Evolutionary conservation across 1,140 invertebrate genomes (phyloP).

Genomic region (Achroia grisella): DNA sequence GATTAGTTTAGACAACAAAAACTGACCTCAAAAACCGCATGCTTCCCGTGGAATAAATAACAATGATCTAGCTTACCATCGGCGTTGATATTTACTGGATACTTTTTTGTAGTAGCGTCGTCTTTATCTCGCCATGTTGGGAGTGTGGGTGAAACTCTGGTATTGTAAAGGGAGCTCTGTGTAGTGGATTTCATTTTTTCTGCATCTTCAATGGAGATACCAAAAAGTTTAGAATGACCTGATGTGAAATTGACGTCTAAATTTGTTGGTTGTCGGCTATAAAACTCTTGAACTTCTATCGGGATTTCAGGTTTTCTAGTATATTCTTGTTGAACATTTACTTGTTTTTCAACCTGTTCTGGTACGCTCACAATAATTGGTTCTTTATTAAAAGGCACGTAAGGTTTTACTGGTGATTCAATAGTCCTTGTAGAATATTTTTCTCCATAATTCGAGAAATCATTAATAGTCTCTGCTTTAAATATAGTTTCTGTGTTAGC

Average conservation of each 20-base stretch:
- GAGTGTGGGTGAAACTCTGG: slow-evolving; percentile 75
- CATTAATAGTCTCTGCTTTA: slow-evolving; percentile 40
- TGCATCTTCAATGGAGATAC: slow-evolving; percentile 75
- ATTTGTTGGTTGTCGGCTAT: slow-evolving; percentile 18
- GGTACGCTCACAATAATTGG: slow-evolving; percentile 6
- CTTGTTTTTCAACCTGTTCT: slow-evolving; percentile 9
- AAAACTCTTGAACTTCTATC: slow-evolving; percentile 35
- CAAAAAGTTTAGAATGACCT: slow-evolving; percentile 76
- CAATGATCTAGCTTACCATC: slow-evolving; percentile 45
- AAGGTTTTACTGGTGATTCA: slow-evolving; percentile 18
- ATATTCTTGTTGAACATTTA: not conserved
- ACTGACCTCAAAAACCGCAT: slow-evolving; percentile 17
- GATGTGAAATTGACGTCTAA: slow-evolving; percentile 71
- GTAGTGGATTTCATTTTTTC: slow-evolving; percentile 69
- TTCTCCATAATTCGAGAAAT: slow-evolving; percentile 18
- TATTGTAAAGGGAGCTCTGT: slow-evolving; percentile 67
- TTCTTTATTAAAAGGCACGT: slow-evolving; percentile 17
- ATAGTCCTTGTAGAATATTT: slow-evolving; percentile 28
- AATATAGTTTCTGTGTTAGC: slow-evolving; percentile 41
- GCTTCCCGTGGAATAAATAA: slow-evolving; percentile 15
- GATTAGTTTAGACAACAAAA: too few species aligned
- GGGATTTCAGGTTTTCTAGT: slow-evolving; percentile 19
- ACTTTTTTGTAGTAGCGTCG: slow-evolving; percentile 59
- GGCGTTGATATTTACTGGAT: slow-evolving; percentile 46
- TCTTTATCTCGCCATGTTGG: slow-evolving; percentile 65